Evolutionary conservation across 2,113 vertebrate genomes (phyloP).

Genomic region (Nibea coibor): DNA sequence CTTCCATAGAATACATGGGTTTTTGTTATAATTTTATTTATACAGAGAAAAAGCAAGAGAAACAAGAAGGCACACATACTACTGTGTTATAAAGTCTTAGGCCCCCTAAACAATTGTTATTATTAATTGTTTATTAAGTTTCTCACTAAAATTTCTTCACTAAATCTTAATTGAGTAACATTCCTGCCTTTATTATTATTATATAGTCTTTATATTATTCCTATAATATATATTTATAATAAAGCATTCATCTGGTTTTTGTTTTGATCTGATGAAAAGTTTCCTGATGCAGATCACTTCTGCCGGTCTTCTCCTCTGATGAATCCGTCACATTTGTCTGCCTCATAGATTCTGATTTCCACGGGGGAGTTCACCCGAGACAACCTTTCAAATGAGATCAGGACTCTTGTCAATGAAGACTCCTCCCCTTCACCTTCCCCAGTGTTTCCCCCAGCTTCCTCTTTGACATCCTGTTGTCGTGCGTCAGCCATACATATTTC

Average conservation of each 20-base stretch:
- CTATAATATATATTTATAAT: background rate
- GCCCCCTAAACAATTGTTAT: background rate
- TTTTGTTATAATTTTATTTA: background rate
- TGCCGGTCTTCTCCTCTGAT: background rate
- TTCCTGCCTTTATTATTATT: background rate
- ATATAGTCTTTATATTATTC: background rate
- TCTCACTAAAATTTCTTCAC: background rate
- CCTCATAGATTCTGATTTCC: constrained; percentile 14
- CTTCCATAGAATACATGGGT: background rate
- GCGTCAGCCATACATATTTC: constrained; percentile 73
- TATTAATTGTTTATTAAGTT: background rate
- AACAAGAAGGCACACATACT: no score
- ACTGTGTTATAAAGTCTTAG: no score
- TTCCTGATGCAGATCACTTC: background rate
- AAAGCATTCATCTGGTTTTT: background rate
- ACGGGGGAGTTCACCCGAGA: constrained; percentile 17
- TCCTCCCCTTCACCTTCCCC: constrained; percentile 39
- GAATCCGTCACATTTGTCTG: background rate
- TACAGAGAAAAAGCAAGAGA: background rate
- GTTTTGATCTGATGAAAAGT: background rate
- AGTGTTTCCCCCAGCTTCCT: constrained; percentile 39
- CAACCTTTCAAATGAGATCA: constrained; percentile 55
- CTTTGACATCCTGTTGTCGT: constrained; percentile 66
- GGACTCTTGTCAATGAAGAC: background rate
- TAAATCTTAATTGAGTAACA: background rate